Conservation (phyloP, 2,888 invertebrate species). For the Isoperla grammatica region DNA sequence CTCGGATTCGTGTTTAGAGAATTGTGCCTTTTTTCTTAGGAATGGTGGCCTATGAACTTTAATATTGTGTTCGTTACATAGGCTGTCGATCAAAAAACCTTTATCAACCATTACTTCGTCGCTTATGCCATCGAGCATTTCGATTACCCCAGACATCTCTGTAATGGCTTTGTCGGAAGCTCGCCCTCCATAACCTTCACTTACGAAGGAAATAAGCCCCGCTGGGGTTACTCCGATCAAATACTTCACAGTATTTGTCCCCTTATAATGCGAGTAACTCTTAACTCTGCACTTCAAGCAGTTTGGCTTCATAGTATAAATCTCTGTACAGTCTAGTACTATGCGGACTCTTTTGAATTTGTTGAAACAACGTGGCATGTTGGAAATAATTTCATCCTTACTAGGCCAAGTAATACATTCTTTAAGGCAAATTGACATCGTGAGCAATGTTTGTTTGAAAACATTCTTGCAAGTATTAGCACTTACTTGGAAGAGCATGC, state of each 20-base stretch:
- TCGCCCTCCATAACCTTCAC: not conserved
- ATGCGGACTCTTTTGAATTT: not conserved
- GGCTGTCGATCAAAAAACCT: not conserved
- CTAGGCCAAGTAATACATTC: conserved; percentile 20
- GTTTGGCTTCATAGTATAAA: conserved; percentile 23
- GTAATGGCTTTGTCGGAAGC: not conserved
- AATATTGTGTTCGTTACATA: not conserved
- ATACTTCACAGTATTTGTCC: not conserved
- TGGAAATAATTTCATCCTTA: conserved; percentile 17
- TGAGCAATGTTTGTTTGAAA: too few species aligned
- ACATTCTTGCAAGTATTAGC: too few species aligned
- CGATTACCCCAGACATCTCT: not conserved
- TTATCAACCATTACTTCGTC: conserved; percentile 16
- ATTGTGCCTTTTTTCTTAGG: conserved; percentile 21
- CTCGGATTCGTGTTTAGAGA: not conserved
- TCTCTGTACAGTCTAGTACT: not conserved
- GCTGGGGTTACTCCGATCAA: conserved; percentile 1
- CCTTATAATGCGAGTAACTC: not conserved
- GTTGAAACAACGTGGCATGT: conserved; percentile 18
- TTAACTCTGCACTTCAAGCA: not conserved
- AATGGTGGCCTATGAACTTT: not conserved
- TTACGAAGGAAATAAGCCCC: not conserved
- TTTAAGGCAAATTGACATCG: conserved; percentile 6
- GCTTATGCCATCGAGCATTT: not conserved
- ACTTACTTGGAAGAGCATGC: too few species aligned